A percentile compares a stretch with the other conserved stretches of the same genome.
phyloP scores from a whole-genome alignment of 2,797 vertebrate species.

The Graptemys geographica region DNA sequence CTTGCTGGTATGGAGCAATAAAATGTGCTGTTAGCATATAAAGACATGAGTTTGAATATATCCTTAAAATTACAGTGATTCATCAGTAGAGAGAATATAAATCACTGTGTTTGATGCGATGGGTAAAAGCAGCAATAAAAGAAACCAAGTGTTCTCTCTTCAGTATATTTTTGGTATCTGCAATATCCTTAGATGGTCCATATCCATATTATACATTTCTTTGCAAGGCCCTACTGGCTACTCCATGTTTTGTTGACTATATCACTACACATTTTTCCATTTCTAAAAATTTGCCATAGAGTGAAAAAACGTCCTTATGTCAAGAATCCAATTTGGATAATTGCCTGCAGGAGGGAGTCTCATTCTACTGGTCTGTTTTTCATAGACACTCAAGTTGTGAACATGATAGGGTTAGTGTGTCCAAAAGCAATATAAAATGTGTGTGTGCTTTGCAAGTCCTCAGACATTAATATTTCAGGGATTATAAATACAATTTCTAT shows the following conservation, averaged over 20 bases:
- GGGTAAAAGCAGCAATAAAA: conserved; percentile 5
- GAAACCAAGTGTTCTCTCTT: background rate
- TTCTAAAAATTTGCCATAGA: background rate
- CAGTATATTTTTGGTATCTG: background rate
- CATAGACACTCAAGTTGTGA: background rate
- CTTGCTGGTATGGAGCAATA: background rate
- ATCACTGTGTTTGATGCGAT: background rate
- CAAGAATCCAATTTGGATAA: background rate
- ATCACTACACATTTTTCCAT: background rate
- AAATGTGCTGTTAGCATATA: background rate
- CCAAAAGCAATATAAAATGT: background rate
- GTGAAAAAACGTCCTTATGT: background rate
- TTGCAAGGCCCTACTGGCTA: background rate
- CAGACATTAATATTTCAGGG: background rate
- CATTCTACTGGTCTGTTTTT: background rate
- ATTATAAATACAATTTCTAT: background rate
- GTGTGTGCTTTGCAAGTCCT: background rate
- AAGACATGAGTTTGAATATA: background rate
- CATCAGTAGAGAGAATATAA: background rate
- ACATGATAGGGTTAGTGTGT: background rate
- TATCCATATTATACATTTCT: background rate
- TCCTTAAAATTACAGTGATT: background rate
- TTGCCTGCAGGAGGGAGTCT: background rate
- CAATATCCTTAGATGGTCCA: background rate
- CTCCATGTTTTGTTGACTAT: background rate